Base-by-base conservation (phyloP, 1,140 invertebrate genomes). In the Platorchestia sp. region DNA sequence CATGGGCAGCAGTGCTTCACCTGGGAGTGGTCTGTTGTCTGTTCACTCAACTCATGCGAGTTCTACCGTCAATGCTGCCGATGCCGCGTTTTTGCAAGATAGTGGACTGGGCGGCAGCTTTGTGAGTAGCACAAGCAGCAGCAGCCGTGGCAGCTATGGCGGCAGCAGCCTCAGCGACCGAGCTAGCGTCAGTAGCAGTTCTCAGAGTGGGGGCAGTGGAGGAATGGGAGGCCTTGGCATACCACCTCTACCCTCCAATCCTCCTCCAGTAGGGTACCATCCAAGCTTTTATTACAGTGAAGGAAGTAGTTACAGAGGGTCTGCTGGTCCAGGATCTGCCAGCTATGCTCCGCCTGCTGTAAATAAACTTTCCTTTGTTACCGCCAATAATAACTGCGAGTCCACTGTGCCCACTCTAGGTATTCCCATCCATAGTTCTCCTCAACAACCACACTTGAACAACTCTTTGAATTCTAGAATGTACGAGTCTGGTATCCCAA, bases 41-140 rank as follows among this genome's bases (percentile, higher is more conserved):
- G 44, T 47, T 40, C 43, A 42, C 40, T 45, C 91, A 44, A 16
- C 91, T 93, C 91, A 93, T 40, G 44, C 44, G 45, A 93, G 40
- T 44, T 44, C 43, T 45, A 44, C 91, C 3, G 36, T 93, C 36
- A 43, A 42, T 90, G 19, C 87, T 43, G 45, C 91, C 6, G 91
- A 93, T 40, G 91, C 91, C 40, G 43, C 91, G 19, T 93, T 93
- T 36, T 14, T 93, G 91, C 91, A 93, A n/a, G 91, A 93, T 7
- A 93, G 45, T 47, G 45, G 44, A 27, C 45, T 93, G 19, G 91
- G 91, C 41, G 91, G 91, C 45, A 93, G 91, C 45, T 93, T 10
- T 93, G 91, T 93, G 91, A 93, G 91, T 44, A 93, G 91, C 45
- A 93, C 91, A 93, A 93, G 91, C 45, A 93, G 91, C 45, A 93